Evolutionary conservation across 2,888 invertebrate species (phyloP), one percentile per base, ranked within the genome.

Genomic region (Hyles lineata): DNA sequence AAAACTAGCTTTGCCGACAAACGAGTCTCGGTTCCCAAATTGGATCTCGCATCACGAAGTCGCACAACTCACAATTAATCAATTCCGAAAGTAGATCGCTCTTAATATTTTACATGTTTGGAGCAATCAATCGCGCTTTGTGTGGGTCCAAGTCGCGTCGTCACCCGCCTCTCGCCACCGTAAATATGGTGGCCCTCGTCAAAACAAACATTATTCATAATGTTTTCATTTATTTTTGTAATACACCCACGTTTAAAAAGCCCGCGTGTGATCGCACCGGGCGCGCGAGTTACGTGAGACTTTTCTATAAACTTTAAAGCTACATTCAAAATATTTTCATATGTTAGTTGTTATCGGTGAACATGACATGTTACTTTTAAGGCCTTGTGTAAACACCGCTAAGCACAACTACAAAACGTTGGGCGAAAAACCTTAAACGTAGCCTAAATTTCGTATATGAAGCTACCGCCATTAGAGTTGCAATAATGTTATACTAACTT

Each of bases 151-250:
- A 87, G 84, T 78, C 83, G 84, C 85, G 89, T 90, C 90, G 87
- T 87, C 91, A 89, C 88, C 85, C 83, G 81, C 79, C 83, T 80
- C 82, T 82, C 80, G 78, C 82, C 83, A 83, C 80, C 84, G 83
- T 89, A 88, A 90, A 92, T 90, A 89, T 89, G 86, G 88, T 87
- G 85, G 88, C 86, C 81, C 82, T 82, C 85, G 91, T 89, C 92
- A 92, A 90, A 94, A 93, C 90, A 94, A 93, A 92, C 91, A 91
- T 91, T 86, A 91, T 90, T 90, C 89, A 89, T 88, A 91, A 90
- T 90, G 89, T 92, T 90, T 92, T 87, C 88, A 92, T 92, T 92
- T 91, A 90, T 91, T 92, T 92, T 90, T 89, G 85, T 91, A 90
- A 90, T 87, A 87, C 91, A 86, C 89, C 89, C 89, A 90, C 89